Evolutionary conservation across 2,888 invertebrate species (phyloP).

Genomic region (Argyresthia albistria): DNA sequence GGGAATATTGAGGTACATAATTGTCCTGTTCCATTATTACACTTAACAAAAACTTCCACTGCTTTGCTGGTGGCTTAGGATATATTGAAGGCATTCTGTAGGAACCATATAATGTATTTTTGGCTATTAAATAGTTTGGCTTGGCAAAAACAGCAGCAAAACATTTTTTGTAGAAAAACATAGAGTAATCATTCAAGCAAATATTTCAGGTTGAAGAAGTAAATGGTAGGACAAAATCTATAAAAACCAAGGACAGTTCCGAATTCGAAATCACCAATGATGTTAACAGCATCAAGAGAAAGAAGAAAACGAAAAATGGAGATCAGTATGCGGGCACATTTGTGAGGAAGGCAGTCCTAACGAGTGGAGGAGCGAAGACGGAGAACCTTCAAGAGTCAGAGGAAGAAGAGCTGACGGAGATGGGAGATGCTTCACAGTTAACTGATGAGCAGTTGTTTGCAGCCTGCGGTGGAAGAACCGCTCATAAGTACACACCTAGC

Average conservation of each 20-base stretch:
- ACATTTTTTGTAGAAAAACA: too few relatives aligned
- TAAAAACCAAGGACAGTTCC: conserved; percentile 34
- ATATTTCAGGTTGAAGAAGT: conserved; percentile 42
- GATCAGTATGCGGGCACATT: conserved; percentile 48
- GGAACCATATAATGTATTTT: too few relatives aligned
- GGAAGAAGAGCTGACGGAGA: conserved; percentile 26
- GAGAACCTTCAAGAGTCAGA: conserved; percentile 33
- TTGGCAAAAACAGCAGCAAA: too few relatives aligned
- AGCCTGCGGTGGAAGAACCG: conserved; percentile 86
- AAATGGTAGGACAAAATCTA: conserved; percentile 54
- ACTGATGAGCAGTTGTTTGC: conserved; percentile 86
- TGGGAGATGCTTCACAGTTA: conserved; percentile 45
- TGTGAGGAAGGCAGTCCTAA: conserved; percentile 44
- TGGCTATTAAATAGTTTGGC: too few relatives aligned
- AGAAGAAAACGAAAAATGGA: conserved; percentile 19
- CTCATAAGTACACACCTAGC: conserved; percentile 78
- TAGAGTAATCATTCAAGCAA: background rate
- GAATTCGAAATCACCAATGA: conserved; percentile 47
- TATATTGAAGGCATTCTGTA: too few relatives aligned
- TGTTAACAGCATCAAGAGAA: conserved; percentile 45
- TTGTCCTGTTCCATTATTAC: too few relatives aligned
- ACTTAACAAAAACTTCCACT: too few relatives aligned
- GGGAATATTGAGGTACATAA: conserved; percentile 73
- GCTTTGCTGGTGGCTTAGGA: too few relatives aligned
- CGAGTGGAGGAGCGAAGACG: conserved; percentile 33